Base-by-base conservation (phyloP, 2,797 vertebrate species). In the Xenopus petersii region DNA sequence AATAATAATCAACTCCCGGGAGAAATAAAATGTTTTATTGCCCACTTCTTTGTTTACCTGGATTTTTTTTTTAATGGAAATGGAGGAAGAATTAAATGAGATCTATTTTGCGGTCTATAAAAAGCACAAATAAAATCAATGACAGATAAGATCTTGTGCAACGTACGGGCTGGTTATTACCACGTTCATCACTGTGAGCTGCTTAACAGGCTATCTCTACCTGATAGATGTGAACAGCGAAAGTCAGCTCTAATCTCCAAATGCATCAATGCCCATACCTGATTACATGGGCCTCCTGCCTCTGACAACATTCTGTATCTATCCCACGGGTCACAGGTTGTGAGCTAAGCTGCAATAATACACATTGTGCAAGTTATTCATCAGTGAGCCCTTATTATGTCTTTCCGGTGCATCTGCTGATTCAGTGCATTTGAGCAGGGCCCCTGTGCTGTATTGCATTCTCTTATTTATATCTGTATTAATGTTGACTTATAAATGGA, bases 111-210 rank as follows among this genome's bases (percentile, higher is more conserved):
- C 10, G 4, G 42, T n/a, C 70, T 58, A 58, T 59, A 76, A 71
- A 36, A 69, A 69, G 26, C 46, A 56, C 16, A n/a, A 54, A 58
- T 59, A 36, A 59, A 67, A 8, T 54, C 61, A 65, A 21, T 42
- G 30, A 13, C 21, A 63, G 70, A 77, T 77, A 73, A 64, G 59
- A 77, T 77, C 75, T 72, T 47, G 33, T 67, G 69, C 67, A 62
- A 72, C 61, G 33, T 12, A 42, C 58, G 16, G 36, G 11, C 36
- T 63, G 67, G 70, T 73, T 73, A 77, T 77, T 72, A 58, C 16
- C 12, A 59, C 70, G 51, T 77, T 54, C 36, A 77, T 77, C 70
- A 77, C 59, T 48, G 49, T 56, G 24, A 42, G 33, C 64, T 64
- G 24, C 15, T 46, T 61, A 48, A 48, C 11, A 13, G 42, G 75